Base-by-base conservation (phyloP, 1,140 invertebrate species). In the Coelopa frigida region DNA sequence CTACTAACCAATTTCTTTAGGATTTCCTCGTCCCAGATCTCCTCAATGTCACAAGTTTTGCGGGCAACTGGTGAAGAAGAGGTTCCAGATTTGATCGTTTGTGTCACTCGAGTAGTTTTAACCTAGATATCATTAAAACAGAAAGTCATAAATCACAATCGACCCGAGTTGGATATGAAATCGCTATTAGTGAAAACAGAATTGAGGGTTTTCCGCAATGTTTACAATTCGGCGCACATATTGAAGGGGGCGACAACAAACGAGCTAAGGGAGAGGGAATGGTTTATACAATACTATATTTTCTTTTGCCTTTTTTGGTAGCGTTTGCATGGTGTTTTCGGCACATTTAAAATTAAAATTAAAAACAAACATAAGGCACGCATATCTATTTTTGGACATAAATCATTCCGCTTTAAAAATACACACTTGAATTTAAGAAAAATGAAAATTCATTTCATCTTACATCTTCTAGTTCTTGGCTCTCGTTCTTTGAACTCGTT, bases 21-120 rank as follows among this genome's bases (percentile, higher is more conserved):
- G 22, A 79, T 75, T 53, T 79, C 72, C 67, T 83, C 81, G 81
- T 86, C 83, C 79, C 80, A 82, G 69, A 84, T 80, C 61, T 79
- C 77, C 53, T 82, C 77, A 46, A 84, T 70, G 67, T 83, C 81
- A 59, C 79, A 60, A 59, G 76, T 73, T 62, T 72, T 65, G 27
- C 52, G 52, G 37, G 65, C 56, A 67, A 67, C 70, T 57, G 70
- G 71, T 58, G 70, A 56, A 56, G 67, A 67, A 59, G 62, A 70
- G 49, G 49, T 61, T 46, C 49, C 54, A 20, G 57, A 56, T 39
- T 60, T 66, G 46, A 55, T 59, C 50, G 59, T 67, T 51, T 70
- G 70, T 48, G 59, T 69, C 36, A 69, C 56, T 49, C 60, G 66
- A 40, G 69, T 71, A 55, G 59, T 70, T 55, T 73, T 73, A 57